These are phyloP conservation scores for Eledona agricola DNA, from an alignment of 2,888 invertebrate species.

Conservation along the genomic window DNA sequence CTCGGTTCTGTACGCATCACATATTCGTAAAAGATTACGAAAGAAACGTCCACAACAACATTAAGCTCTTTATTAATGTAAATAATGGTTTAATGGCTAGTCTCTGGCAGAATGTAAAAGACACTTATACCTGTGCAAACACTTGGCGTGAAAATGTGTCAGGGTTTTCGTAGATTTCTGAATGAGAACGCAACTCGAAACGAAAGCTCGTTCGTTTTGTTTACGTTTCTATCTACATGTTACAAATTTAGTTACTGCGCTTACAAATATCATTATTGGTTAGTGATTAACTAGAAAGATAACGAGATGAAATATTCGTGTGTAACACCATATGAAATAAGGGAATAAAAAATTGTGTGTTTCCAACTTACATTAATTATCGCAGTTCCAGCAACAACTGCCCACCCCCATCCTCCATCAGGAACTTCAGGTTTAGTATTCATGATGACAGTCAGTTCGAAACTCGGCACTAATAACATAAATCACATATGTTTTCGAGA, in stretches of 20 bases:
- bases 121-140: conserved; percentile 14
- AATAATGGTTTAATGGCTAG: conserved; percentile 3
- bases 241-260: too few relatives aligned
- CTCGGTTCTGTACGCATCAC: too few relatives aligned
- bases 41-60: too few relatives aligned
- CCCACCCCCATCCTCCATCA: conserved; percentile 96
- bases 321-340: conserved; percentile 1
- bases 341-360: conserved; percentile 15
- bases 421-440: conserved; percentile 60
- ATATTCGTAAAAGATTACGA: too few relatives aligned
- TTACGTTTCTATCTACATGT: too few relatives aligned
- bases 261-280: too few relatives aligned
- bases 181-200: conserved; percentile 16
- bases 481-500: conserved; percentile 27
- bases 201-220: conserved; percentile 17
- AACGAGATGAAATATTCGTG: too few relatives aligned
- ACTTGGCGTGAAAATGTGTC: conserved; percentile 22
- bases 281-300: too few relatives aligned
- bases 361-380: conserved; percentile 89
- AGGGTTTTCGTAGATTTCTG: conserved; percentile 16
- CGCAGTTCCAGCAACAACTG: conserved; percentile 94
- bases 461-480: conserved; percentile 23
- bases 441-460: conserved; percentile 20
- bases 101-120: conserved; percentile 6
- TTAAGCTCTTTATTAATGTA: conserved; percentile 4